A percentile compares a stretch with the other conserved stretches of the same genome.
These are phyloP conservation scores for Telmatochromis sp. DNA, from an alignment of 2,113 vertebrate species.

Conservation along the genomic window DNA sequence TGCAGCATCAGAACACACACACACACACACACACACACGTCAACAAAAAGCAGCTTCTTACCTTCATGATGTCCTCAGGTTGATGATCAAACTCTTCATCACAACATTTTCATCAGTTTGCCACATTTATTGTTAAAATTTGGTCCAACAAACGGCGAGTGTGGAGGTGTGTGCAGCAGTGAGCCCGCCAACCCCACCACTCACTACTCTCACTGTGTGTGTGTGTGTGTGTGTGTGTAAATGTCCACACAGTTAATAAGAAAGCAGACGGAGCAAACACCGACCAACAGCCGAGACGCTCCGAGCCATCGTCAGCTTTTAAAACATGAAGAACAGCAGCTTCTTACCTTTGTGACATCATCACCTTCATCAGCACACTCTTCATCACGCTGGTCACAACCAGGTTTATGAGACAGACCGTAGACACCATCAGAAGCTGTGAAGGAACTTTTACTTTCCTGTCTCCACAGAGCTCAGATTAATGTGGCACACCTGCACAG, in stretches of 20 bases:
- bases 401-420: not conserved
- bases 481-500: not conserved
- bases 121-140: not conserved
- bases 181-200: not conserved
- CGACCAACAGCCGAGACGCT: not conserved
- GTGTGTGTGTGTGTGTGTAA: not conserved
- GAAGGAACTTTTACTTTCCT: not conserved
- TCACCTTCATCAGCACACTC: not conserved
- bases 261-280: not conserved
- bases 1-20: not conserved
- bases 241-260: not conserved
- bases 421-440: not conserved
- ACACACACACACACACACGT: too few relatives aligned
- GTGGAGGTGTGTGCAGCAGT: not conserved
- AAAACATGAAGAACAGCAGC: not conserved
- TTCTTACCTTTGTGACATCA: not conserved
- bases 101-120: not conserved
- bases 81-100: not conserved
- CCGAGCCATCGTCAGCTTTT: not conserved
- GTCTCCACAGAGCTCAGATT: not conserved
- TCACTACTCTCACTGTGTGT: too few relatives aligned
- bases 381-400: not conserved
- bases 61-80: rapidly evolving
- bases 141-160: rapidly evolving
- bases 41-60: not conserved